Conservation (phyloP, 2,888 invertebrate species). For the Caradrina kadenii region DNA sequence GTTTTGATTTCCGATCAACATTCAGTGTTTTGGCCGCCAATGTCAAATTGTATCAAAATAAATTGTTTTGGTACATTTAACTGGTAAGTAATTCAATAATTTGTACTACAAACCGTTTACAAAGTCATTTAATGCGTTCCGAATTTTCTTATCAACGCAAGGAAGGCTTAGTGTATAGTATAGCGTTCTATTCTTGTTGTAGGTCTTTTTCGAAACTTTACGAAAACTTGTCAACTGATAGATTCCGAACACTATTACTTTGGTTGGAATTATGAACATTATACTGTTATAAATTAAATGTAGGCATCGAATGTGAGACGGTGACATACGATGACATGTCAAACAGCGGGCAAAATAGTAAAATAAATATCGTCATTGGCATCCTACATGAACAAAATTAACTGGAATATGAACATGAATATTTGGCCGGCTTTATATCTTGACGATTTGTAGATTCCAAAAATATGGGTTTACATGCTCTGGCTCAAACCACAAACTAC, state of each 20-base stretch:
- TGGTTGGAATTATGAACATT: background rate
- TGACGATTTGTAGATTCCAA: background rate
- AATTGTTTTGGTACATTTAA: constrained; percentile 37
- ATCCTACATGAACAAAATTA: background rate
- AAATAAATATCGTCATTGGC: background rate
- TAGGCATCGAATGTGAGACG: background rate
- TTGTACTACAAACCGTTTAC: background rate
- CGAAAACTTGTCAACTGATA: background rate
- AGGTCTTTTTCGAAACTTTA: background rate
- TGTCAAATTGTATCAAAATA: constrained; percentile 74
- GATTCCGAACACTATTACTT: background rate
- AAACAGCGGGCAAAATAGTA: constrained; percentile 4
- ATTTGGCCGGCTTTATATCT: background rate
- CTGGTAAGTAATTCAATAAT: constrained; percentile 42
- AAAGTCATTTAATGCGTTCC: background rate
- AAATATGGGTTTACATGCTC: background rate
- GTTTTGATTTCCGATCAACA: constrained; percentile 73
- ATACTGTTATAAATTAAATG: background rate
- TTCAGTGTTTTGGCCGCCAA: constrained; percentile 72
- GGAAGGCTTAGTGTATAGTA: constrained; percentile 9
- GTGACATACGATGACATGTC: constrained; percentile 1
- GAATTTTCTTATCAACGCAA: background rate
- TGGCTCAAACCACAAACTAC: too few species aligned
- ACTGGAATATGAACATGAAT: background rate
- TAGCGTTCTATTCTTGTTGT: constrained; percentile 3